Evolutionary conservation across 2,888 invertebrate genomes (phyloP).

Genomic region (Drosophila neotestacea): DNA sequence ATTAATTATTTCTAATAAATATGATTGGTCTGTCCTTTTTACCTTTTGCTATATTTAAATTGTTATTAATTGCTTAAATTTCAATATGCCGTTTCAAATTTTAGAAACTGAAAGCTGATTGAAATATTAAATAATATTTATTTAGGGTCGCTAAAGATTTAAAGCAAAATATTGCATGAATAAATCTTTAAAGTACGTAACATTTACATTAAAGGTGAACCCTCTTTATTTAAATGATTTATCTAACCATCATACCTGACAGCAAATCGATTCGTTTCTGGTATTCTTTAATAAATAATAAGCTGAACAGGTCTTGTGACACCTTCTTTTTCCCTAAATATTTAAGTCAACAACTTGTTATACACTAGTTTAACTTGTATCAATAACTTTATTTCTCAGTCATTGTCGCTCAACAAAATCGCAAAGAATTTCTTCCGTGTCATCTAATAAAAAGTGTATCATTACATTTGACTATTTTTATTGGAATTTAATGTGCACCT

Average conservation of each 20-base stretch:
- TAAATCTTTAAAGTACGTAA: too few species aligned
- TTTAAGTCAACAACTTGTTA: neutral
- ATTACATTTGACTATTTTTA: conserved; percentile 12
- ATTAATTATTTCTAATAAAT: neutral
- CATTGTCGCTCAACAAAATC: neutral
- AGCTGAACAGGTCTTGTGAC: neutral
- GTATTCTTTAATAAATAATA: neutral
- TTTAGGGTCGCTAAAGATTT: neutral
- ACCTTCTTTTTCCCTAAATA: neutral
- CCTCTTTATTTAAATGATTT: too few species aligned
- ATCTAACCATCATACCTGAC: neutral
- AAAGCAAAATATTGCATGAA: too few species aligned
- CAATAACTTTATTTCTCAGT: neutral
- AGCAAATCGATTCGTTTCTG: neutral
- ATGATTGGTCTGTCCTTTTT: neutral
- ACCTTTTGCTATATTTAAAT: neutral
- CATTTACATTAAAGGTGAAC: too few species aligned
- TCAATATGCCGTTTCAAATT: too few species aligned
- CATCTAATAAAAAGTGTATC: conserved; percentile 1
- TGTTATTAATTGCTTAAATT: neutral
- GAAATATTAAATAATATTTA: neutral
- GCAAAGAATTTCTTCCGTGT: neutral
- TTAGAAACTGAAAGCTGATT: neutral
- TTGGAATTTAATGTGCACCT: conserved; percentile 30
- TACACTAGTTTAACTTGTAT: neutral